phyloP scores from a whole-genome alignment of 2,888 invertebrate genomes.

The Argyresthia albistria region DNA sequence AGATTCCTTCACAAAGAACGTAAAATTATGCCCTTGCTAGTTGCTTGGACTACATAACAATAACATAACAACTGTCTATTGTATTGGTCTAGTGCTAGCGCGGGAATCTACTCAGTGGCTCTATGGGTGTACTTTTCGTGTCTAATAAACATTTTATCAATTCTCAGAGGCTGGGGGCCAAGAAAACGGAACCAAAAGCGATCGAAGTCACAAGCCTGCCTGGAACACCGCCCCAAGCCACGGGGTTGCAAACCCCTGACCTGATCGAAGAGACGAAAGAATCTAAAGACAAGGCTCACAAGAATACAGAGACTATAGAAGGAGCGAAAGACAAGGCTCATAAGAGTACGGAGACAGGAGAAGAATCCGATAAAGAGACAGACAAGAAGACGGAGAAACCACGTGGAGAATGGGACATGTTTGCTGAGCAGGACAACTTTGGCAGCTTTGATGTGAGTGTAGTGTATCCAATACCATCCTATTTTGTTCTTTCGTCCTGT shows the following conservation, averaged over 20 bases:
- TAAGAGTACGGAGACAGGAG: not conserved
- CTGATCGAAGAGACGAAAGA: slow-evolving; percentile 1
- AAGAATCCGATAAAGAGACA: not conserved
- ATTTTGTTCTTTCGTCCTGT: too few relatives aligned
- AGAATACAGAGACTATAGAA: not conserved
- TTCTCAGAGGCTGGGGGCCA: slow-evolving; percentile 8
- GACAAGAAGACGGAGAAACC: not conserved
- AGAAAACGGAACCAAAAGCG: slow-evolving; percentile 8
- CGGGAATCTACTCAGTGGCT: too few relatives aligned
- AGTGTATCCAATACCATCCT: not conserved
- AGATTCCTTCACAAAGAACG: too few relatives aligned
- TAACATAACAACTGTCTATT: too few relatives aligned
- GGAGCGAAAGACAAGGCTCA: not conserved
- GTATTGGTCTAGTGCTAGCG: too few relatives aligned
- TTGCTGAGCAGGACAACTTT: slow-evolving; percentile 92
- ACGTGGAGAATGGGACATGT: slow-evolving; percentile 88
- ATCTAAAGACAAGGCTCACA: not conserved
- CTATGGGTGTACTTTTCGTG: too few relatives aligned
- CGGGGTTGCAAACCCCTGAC: not conserved
- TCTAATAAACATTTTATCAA: not conserved
- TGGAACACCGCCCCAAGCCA: not conserved
- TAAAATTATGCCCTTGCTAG: too few relatives aligned
- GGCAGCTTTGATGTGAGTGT: slow-evolving; percentile 79
- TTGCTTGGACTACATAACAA: too few relatives aligned
- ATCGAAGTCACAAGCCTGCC: slow-evolving; percentile 6